Evolutionary conservation across 2,797 vertebrate genomes (phyloP).

Genomic region (Trachops cirrhosus): DNA sequence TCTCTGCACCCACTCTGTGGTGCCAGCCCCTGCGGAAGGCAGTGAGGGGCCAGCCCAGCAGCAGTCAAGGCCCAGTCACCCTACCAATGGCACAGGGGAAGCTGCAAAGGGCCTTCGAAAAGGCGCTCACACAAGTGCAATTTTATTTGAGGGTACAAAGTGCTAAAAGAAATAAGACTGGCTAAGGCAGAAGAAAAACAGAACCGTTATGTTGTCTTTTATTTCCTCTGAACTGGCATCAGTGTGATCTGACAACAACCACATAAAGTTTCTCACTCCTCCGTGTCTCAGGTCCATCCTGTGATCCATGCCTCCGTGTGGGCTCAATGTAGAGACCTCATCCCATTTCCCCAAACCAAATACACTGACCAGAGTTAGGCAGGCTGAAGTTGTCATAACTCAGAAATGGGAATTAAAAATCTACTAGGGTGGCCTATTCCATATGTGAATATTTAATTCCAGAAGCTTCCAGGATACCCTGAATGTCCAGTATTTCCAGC

Average conservation of each 20-base stretch:
- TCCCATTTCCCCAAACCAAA: neutral
- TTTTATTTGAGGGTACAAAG: neutral
- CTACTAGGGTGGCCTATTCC: neutral
- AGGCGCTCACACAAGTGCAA: neutral
- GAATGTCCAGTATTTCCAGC: neutral
- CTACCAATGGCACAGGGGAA: neutral
- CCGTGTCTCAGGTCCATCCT: neutral
- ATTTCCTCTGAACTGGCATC: neutral
- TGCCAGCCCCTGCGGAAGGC: neutral
- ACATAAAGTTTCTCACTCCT: neutral
- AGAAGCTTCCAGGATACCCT: neutral
- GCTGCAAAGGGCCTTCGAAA: neutral
- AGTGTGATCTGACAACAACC: neutral
- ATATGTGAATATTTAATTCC: neutral
- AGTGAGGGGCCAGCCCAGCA: neutral
- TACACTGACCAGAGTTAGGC: neutral
- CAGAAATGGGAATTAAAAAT: neutral
- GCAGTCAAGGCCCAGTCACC: neutral
- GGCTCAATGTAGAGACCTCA: neutral
- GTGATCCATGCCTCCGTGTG: neutral
- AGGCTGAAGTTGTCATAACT: neutral
- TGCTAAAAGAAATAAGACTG: conserved; percentile 1
- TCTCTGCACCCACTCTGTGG: neutral
- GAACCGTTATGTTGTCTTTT: neutral
- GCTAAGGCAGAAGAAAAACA: neutral